phyloP scores from a whole-genome alignment of 2,113 vertebrate species.

The Trinectes maculatus region DNA sequence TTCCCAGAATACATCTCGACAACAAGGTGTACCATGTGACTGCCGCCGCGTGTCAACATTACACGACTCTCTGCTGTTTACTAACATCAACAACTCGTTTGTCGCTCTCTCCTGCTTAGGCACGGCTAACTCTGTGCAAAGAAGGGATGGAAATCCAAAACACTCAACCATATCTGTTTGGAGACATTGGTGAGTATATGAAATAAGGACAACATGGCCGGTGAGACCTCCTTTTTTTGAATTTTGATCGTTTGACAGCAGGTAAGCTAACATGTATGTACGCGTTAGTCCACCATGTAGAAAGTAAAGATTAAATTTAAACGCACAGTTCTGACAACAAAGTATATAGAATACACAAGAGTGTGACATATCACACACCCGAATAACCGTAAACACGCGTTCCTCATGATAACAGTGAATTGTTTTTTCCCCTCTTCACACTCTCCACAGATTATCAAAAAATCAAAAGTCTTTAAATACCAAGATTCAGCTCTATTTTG shows the following conservation, averaged over 20 bases:
- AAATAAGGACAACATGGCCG: neutral
- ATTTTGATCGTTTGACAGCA: neutral
- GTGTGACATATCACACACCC: too few relatives aligned
- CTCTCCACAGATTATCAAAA: too few relatives aligned
- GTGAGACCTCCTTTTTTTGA: rapidly evolving
- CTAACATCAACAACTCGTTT: neutral
- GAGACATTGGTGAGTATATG: conserved; percentile 78
- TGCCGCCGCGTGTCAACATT: neutral
- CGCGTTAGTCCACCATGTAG: too few relatives aligned
- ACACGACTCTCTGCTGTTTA: neutral
- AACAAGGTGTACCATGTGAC: conserved; percentile 30
- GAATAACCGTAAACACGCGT: too few relatives aligned
- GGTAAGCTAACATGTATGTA: neutral
- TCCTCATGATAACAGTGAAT: too few relatives aligned
- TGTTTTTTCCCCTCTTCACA: too few relatives aligned
- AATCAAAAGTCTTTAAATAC: too few relatives aligned
- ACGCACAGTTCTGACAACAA: too few relatives aligned
- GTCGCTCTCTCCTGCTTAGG: neutral
- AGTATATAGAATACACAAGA: too few relatives aligned
- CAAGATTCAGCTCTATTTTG: neutral
- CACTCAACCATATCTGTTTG: conserved; percentile 72
- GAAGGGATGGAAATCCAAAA: conserved; percentile 59
- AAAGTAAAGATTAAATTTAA: too few relatives aligned
- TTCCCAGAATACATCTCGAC: conserved; percentile 30
- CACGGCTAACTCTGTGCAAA: neutral